These are phyloP conservation scores for Loxodonta africana DNA, from an alignment of 2,113 vertebrate species.

Conservation along the genomic window DNA sequence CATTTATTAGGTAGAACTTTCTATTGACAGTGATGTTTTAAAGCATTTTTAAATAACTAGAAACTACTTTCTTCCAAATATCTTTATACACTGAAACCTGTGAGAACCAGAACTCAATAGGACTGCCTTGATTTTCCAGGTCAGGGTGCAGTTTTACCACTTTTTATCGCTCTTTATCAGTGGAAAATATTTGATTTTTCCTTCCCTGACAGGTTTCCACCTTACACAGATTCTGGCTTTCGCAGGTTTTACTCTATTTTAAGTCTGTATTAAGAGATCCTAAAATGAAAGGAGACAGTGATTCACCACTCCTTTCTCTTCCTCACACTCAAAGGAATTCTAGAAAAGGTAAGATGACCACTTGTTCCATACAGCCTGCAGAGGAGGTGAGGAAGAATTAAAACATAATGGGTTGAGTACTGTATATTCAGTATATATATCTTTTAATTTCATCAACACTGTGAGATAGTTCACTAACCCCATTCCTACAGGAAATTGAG, in stretches of 20 bases:
- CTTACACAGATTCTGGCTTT: too few species aligned
- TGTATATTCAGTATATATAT: neutral
- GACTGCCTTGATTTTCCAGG: too few species aligned
- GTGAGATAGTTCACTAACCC: neutral
- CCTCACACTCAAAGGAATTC: neutral
- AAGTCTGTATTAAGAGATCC: neutral
- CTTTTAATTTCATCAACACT: neutral
- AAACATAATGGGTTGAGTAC: neutral
- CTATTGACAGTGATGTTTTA: neutral
- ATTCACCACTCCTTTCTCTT: neutral
- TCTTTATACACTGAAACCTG: neutral
- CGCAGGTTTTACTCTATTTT: too few species aligned
- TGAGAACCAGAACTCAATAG: too few species aligned
- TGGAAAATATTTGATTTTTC: too few species aligned
- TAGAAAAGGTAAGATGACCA: neutral
- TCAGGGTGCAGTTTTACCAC: too few species aligned
- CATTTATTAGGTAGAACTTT: neutral
- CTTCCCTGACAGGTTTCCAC: too few species aligned
- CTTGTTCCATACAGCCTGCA: neutral
- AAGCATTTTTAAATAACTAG: conserved; percentile 14
- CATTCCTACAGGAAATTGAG: neutral
- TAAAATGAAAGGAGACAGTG: neutral
- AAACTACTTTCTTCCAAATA: neutral
- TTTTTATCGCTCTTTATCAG: too few species aligned
- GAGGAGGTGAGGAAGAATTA: neutral